Conservation (phyloP, 2,113 vertebrate genomes). For the Telmatochromis sp. region DNA sequence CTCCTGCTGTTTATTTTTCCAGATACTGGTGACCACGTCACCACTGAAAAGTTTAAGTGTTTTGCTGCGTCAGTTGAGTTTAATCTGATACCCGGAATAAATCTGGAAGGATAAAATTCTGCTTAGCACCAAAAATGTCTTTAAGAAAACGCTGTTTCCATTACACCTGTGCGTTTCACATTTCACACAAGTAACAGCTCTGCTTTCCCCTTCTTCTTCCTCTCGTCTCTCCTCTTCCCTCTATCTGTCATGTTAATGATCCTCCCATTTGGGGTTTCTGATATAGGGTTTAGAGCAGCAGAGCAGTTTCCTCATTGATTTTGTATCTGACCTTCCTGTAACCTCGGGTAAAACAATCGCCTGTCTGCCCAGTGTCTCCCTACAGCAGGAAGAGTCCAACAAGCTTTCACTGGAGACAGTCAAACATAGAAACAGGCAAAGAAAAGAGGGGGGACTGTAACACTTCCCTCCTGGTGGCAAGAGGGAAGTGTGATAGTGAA, state of each 20-base stretch:
- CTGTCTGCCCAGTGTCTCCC: conserved; percentile 11
- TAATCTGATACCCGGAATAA: not conserved
- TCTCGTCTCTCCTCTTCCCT: conserved; percentile 12
- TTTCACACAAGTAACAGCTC: conserved; percentile 32
- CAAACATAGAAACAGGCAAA: conserved; percentile 41
- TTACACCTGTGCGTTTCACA: conserved; percentile 42
- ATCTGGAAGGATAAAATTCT: conserved; percentile 44
- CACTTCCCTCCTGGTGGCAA: conserved; percentile 44
- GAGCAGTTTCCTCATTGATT: conserved; percentile 74
- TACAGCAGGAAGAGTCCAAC: not conserved
- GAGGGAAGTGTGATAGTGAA: not conserved
- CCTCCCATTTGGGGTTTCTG: conserved; percentile 37
- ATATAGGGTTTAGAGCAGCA: conserved; percentile 57
- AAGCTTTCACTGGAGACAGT: not conserved
- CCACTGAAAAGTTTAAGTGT: not conserved
- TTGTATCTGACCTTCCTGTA: conserved; percentile 74
- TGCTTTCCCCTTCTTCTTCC: conserved; percentile 1
- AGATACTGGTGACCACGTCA: not conserved
- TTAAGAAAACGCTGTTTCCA: conserved; percentile 27
- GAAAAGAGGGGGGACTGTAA: conserved; percentile 43
- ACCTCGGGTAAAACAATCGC: conserved; percentile 71
- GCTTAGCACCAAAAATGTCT: conserved; percentile 43
- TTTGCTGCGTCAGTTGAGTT: not conserved
- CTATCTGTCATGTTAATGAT: conserved; percentile 52
- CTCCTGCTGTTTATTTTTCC: not conserved